Evolutionary conservation across 1,140 invertebrate species (phyloP), one percentile per base, ranked within the genome.

Genomic region (Drosophila willistoni): DNA sequence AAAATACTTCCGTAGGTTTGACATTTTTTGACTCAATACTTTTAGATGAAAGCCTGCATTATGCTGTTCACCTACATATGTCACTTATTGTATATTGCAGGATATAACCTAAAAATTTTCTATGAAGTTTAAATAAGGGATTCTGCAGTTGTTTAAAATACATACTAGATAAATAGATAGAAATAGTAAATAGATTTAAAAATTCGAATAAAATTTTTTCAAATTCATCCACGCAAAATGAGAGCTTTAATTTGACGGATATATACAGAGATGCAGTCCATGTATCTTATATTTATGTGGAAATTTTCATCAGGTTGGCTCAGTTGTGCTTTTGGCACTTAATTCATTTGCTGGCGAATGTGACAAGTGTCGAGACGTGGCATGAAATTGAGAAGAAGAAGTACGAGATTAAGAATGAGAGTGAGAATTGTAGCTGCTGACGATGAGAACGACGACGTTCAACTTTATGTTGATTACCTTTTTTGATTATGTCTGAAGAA

Each of bases 381-480:
- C 29, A 57, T 55, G 68, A 60, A 54, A 65, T 51, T 51, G 44
- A 51, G 44, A 51, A 51, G 44, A 51, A 51, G 17, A 51, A 51
- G 44, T 22, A 51, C 44, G 44, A 51, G 68, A 73, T 55, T 44
- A 55, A 42, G 72, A 79, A 86, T 71, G 76, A 41, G 71, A 79
- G 86, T 71, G 76, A 71, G 83, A 86, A 87, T 68, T 82, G 76
- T 86, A 87, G 83, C 73, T 77, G 78, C 69, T 77, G 71, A 74
- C 66, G 83, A 79, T 84, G 36, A 39, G 36, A 70, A 80, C 83
- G 83, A 79, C 83, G 73, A 80, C 83, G 79, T 64, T 83, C 73
- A 84, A 89, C 73, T 89, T 89, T 89, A 89, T 89, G 84, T 89
- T 89, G 84, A 89, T 89, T 89, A 84, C 84, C 84, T 89, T 89